These are phyloP conservation scores for Australoheros facetus DNA, from an alignment of 2,797 vertebrate species.

Conservation along the genomic window DNA sequence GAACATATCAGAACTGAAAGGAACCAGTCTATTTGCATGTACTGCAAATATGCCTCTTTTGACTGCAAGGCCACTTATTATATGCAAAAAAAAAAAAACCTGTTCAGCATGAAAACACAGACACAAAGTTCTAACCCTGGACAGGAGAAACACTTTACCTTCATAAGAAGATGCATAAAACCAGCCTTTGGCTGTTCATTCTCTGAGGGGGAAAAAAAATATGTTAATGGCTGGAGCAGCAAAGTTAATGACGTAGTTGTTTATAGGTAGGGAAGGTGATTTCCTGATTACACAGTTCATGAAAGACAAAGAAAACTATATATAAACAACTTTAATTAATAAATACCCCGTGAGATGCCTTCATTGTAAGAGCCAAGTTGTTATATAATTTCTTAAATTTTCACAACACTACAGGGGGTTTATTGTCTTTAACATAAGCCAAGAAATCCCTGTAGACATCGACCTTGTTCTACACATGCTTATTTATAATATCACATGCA, in stretches of 20 bases:
- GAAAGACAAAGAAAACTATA: slow-evolving; percentile 12
- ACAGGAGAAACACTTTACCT: slow-evolving; percentile 51
- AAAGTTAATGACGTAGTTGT: neutral
- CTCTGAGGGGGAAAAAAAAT: neutral
- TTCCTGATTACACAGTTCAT: slow-evolving; percentile 7
- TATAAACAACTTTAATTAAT: neutral
- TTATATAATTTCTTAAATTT: slow-evolving; percentile 15
- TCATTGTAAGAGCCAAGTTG: slow-evolving; percentile 17
- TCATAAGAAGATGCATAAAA: slow-evolving; percentile 39
- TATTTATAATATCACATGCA: slow-evolving; percentile 25
- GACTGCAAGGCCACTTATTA: slow-evolving; percentile 44
- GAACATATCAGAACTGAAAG: slow-evolving; percentile 46
- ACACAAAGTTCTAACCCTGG: slow-evolving; percentile 38
- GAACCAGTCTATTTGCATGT: neutral
- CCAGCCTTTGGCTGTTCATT: slow-evolving; percentile 3
- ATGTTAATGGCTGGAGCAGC: slow-evolving; percentile 6
- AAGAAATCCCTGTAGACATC: slow-evolving; percentile 2
- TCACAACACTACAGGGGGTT: slow-evolving; percentile 4
- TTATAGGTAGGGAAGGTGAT: neutral
- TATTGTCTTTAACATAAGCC: slow-evolving; percentile 5
- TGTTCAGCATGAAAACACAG: slow-evolving; percentile 20
- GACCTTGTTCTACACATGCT: slow-evolving; percentile 10
- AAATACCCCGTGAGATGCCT: slow-evolving; percentile 34
- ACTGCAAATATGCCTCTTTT: neutral
- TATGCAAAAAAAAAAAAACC: slow-evolving; percentile 39